Evolutionary conservation across 2,888 invertebrate species (phyloP).

Genomic region (Sarcophaga variegata): DNA sequence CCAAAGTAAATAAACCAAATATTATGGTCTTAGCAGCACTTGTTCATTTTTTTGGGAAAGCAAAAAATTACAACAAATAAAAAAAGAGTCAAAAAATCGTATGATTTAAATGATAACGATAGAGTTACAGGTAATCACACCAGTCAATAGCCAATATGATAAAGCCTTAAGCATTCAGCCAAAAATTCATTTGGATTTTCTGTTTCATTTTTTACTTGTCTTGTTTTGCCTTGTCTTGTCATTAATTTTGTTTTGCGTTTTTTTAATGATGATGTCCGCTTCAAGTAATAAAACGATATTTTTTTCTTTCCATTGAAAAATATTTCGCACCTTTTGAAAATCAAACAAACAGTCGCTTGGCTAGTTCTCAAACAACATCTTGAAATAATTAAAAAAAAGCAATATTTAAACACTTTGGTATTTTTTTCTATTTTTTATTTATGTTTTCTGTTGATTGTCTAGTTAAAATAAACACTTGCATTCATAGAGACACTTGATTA

Average conservation of each 20-base stretch:
- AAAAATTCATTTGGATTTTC: constrained; percentile 6
- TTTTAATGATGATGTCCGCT: no score
- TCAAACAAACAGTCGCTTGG: not conserved
- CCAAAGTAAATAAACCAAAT: constrained; percentile 25
- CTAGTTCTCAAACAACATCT: constrained; percentile 9
- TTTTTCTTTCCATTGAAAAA: not conserved
- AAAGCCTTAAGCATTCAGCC: not conserved
- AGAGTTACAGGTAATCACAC: constrained; percentile 4
- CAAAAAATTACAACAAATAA: constrained; percentile 3
- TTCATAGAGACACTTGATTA: not conserved
- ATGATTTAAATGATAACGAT: constrained; percentile 32
- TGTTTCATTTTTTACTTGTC: not conserved
- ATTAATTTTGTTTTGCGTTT: not conserved
- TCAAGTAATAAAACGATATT: no score
- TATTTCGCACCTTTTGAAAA: constrained; percentile 48
- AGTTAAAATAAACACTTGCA: constrained; percentile 31
- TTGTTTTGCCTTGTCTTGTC: not conserved
- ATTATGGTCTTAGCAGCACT: constrained; percentile 33
- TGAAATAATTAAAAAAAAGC: constrained; percentile 25
- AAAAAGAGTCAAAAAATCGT: constrained; percentile 1
- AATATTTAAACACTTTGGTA: not conserved
- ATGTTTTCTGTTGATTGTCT: constrained; percentile 7
- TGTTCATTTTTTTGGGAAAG: constrained; percentile 29
- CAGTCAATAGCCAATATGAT: not conserved
- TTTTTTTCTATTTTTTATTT: no score